A percentile compares a stretch with the other conserved stretches of the same genome.
Conservation (phyloP, 2,888 invertebrate species). For the Cordilura impudica region DNA sequence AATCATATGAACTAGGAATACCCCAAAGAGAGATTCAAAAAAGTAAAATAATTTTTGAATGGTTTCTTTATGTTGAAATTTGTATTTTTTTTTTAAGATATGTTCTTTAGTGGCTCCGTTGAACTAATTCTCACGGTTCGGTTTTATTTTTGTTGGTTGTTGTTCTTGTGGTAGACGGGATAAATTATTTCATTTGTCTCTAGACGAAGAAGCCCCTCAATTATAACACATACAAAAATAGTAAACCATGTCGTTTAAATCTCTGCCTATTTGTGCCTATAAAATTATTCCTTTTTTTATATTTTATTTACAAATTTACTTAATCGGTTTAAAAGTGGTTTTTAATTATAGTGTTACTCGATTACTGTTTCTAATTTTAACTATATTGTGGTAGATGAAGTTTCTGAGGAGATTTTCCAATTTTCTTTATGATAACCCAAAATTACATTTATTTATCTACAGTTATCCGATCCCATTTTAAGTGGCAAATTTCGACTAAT, state of each 20-base stretch:
- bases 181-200: conserved; percentile 13
- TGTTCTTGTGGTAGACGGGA: conserved; percentile 22
- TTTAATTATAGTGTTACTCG: conserved; percentile 20
- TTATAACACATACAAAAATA: not conserved
- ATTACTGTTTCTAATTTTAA: not conserved
- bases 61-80: conserved; percentile 35
- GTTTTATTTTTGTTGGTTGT: conserved; percentile 3
- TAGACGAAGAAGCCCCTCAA: conserved; percentile 34
- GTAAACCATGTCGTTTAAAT: not conserved
- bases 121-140: conserved; percentile 59
- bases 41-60: conserved; percentile 26
- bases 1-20: conserved; percentile 3
- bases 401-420: no score
- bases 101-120: conserved; percentile 23
- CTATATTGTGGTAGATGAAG: not conserved
- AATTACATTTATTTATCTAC: no score
- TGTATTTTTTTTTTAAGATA: conserved; percentile 26
- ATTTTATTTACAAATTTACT: not conserved
- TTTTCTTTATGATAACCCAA: no score
- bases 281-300: not conserved
- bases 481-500: no score
- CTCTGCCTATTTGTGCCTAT: not conserved
- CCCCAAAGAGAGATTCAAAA: not conserved
- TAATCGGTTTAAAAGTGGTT: conserved; percentile 7
- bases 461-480: no score